phyloP scores from a whole-genome alignment of 64 coral and sea anemone species.

The Porites lutea region DNA sequence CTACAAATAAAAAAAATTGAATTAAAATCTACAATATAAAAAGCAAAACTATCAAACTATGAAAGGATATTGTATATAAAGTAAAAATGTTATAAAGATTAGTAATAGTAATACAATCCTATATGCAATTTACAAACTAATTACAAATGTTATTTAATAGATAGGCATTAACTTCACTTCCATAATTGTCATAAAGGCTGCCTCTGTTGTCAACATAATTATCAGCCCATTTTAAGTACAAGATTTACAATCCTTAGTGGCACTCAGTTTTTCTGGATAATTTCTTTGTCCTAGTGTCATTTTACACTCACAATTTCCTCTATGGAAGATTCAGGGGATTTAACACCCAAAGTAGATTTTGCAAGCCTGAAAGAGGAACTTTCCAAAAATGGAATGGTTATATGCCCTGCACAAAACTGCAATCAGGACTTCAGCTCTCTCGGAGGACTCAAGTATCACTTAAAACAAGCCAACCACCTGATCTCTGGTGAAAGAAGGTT shows the following conservation, averaged over 20 bases:
- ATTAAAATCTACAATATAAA: too few species aligned
- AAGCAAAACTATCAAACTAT: too few species aligned
- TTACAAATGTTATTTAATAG: too few species aligned
- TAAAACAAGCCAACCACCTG: conserved; percentile 47
- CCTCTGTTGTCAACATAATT: too few species aligned
- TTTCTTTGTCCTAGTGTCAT: not conserved
- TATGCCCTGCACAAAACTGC: conserved; percentile 39
- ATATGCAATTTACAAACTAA: too few species aligned
- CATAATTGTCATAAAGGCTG: too few species aligned
- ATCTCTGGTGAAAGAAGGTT: conserved; percentile 14
- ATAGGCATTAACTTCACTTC: too few species aligned
- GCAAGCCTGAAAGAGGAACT: conserved; percentile 56
- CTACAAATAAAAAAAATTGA: too few species aligned
- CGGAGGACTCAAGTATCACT: conserved; percentile 65
- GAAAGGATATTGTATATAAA: too few species aligned
- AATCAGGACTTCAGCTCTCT: conserved; percentile 62
- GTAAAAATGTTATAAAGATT: too few species aligned
- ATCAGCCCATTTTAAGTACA: too few species aligned
- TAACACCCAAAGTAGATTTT: conserved; percentile 5
- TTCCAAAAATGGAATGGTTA: conserved; percentile 20
- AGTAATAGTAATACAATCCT: too few species aligned
- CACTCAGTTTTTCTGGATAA: not conserved
- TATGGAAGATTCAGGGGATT: not conserved
- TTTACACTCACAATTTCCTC: not conserved
- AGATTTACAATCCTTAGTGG: not conserved